Evolutionary conservation across 37 sponge, comb jelly and placozoan genomes (phyloP), one percentile per base, ranked within the genome.

Genomic region (Axinella damicornis): DNA sequence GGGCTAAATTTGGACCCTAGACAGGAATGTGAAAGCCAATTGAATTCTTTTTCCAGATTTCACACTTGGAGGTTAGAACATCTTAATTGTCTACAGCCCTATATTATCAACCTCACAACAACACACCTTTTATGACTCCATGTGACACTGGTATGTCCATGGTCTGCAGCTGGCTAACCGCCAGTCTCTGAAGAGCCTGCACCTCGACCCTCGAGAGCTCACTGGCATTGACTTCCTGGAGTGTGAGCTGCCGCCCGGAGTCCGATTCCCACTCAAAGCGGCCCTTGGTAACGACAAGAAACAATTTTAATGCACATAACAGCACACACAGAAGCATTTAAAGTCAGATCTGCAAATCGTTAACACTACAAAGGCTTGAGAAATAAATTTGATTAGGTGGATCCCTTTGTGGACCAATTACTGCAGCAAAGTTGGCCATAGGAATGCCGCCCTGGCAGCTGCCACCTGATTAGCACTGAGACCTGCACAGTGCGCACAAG

Each of bases 131-230:
- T 27, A 89, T 41, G 21, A 91, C 55, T 18, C 76, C 73, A 36
- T 83, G 69, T 1, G 92, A 83, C 21, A 87, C 80, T 11, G 71
- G 69, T 41, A 95, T 79, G 59, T 88, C 83, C 86, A 88, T 75
- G 14, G 24, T 71, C 60, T 85, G 89, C 11, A 95, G 74, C 1
- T 62, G 58, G 21, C 52, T 76, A 28, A 95, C 58, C 20, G 92
- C 86, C n/a, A 86, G 55, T 52, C 84, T 67, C 56, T 91, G 92
- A 5, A 95, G 54, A 12, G 75, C 78, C 28, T 61, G 54, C 21
- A 76, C 28, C 72, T 95, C 95, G 0, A 87, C 80, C 55, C 81
- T 81, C 6, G 86, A 88, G 1, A 95, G 87, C 14, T 91, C 92
- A 22, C 58, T 64, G 24, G 88, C 27, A 9, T 61, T 4, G 24